Base-by-base conservation (phyloP, 2,888 invertebrate genomes). In the Prenolepis imparis region DNA sequence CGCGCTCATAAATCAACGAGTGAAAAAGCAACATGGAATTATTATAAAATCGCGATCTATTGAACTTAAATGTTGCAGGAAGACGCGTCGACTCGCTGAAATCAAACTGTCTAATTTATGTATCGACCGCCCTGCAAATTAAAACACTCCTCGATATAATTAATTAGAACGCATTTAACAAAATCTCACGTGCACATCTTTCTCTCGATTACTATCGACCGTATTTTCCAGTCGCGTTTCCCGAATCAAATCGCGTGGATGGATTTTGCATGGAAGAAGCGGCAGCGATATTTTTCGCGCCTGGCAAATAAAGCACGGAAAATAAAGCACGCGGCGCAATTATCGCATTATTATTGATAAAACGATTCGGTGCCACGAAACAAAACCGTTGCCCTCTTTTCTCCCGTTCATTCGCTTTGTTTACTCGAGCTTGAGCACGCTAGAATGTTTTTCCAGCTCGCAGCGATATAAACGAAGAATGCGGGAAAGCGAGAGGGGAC, bases 11-110 rank as follows among this genome's bases (percentile, higher is more conserved):
- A 92, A 92, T 92, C 83, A 87, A 64, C 84, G 89, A 85, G 83
- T 88, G 88, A 88, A 90, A 91, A 89, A 92, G 86, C 84, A 73
- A 61, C 73, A 70, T 59, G 84, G 89, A 91, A 91, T 91, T 91
- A 92, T 92, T 88, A 88, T 89, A 85, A 91, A 92, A 91, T 90
- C 84, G 87, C 77, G 77, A 70, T 66, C 18, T 55, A 52, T 28
- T 36, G 28, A 39, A 15, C 3, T 57, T 41, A 67, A 70, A 70
- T 41, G 61, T 21, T 15, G 11, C 21, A 12, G 24, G 0, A 74
- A 44, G n/a, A 44, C 59, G 52, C 48, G 39, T 78, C 39, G 1
- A 57, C 48, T 64, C 21, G 5, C 32, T 48, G 32, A 8, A 44
- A 32, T 28, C 28, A 6, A 18, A 61, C 36, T 28, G 12, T 59